Evolutionary conservation across 1,140 invertebrate genomes (phyloP), one percentile per base, ranked within the genome.

Genomic region (Steinernema khuongi): DNA sequence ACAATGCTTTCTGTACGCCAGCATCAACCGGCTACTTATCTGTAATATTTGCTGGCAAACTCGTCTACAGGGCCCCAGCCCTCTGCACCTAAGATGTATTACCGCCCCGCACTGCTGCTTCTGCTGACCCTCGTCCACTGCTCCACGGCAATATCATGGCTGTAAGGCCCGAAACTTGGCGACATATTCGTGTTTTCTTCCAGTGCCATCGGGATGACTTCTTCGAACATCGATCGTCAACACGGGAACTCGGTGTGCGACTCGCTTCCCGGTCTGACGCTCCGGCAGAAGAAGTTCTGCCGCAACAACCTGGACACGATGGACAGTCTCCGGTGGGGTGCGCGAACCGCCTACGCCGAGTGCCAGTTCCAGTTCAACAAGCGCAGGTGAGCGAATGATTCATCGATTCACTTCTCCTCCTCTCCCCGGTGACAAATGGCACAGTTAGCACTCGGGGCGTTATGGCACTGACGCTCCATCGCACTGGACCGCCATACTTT

Each of bases 341-440:
- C 80, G 2, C 30, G 73, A 1, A 70, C 50, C 17, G 80, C 80
- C 31, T 81, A 80, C 72, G 50, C 71, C 0, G 81, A 81, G 41
- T 81, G 81, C 29, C 81, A 81, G 31, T 82, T 72, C 71, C 81
- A 81, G 60, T 81, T 81, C 68, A 79, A 82, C 26, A 81, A 79
- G 31, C 30, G 78, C n/a, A 44, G 77, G 73, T 78, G 22, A 68
- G 50, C 50, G 50, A 22, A 7, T 60, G 50, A 60, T 60, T 60
- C 50, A 60, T 60, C 26, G 50, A 7, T 60, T 60, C 7, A 60
- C 50, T 7, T 26, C 50, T 4, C 50, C 14, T 60, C 50, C 19
- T 17, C 50, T 60, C 22, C 19, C 50, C 50, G 19, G 7, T 60
- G 50, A 60, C 50, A 60, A 60, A 60, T 60, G 50, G 50, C 50